Base-by-base conservation (phyloP, 2,797 vertebrate species). In the Mus minutoides region DNA sequence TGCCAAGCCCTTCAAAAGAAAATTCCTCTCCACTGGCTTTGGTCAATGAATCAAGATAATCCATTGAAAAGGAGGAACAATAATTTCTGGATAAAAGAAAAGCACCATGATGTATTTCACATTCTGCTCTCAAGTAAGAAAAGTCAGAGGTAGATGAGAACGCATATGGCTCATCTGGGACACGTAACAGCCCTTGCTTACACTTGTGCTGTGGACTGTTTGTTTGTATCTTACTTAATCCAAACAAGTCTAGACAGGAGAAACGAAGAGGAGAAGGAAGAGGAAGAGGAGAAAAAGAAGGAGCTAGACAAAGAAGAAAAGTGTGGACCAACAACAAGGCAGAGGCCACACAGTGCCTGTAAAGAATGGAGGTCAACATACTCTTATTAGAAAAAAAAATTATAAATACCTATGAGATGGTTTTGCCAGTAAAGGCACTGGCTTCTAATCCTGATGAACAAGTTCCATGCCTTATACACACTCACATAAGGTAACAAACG, bases 21-120 rank as follows among this genome's bases (percentile, higher is more conserved):
- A 69, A 40, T 3, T 34, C 71, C 69, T 80, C 58, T 24, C 13
- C 2, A 2, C 43, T 56, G 11, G 13, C 21, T 64, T 16, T 37
- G 17, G 62, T 14, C 62, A 79, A 3, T n/a, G 22, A 92, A 17
- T 73, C 46, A 80, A 88, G 34, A 94, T 13, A 90, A 77, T 34
- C 21, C 26, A 37, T 1, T 29, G 24, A 40, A 79, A 90, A 71
- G 40, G 4, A 79, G 13, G 29, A 71, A 1, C n/a, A 26, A 10
- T 13, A 54, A n/a, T 11, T 17, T 9, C 67, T 29, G 11, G 12
- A 6, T 37, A 43, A 22, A 21, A 43, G 26, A 0, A 34, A 16
- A 69, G 5, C 29, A 2, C 43, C 13, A 4, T 4, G 37, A 0
- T 9, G 6, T 6, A 24, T 3, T 43, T 22, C 49, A 26, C 43